Base-by-base conservation (phyloP, 2,888 invertebrate genomes). In the Campaea margaritaria region DNA sequence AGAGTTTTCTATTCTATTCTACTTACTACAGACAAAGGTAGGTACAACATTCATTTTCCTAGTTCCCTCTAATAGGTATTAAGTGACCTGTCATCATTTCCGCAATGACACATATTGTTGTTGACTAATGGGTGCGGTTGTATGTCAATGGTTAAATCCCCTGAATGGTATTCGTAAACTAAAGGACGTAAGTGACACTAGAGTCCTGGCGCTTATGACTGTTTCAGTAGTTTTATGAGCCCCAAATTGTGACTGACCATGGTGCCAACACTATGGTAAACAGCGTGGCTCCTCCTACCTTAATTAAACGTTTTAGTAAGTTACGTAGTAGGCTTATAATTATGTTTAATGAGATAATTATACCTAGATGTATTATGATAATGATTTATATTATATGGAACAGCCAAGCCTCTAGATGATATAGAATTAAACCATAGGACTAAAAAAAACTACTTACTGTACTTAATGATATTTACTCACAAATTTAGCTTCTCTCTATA, bases 51-150 rank as follows among this genome's bases (percentile, higher is more conserved):
- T 27, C 28, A 10, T 58, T 52, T 57, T 13, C 4, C 43, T 16
- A 13, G 13, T 36, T 7, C 31, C 14, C 41, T 41, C 27, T 34
- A 48, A 41, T 45, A 43, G 15, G 34, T 21, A 43, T 48, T 48
- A 38, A 46, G 34, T 41, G 39, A 45, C 31, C 10, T 34, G 60
- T 50, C 46, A 55, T 45, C 60, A 42, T 46, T 55, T 50, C 60
- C 60, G 46, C 28, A 16, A 45, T 51, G 54, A 50, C 54, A 55
- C 60, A 55, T 54, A 50, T 41, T 46, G 42, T 49, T 49, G 48
- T 50, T 53, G 44, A 54, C 50, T 55, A 51, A 60, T 51, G 38
- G 50, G 50, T 38, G 55, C 28, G 44, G 48, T 50, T 59, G 34
- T 43, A 48, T 36, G 58, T 58, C 58, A 53, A 54, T 39, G 42